Conservation (phyloP, 2,113 vertebrate species). For the Ophthalmolycus amberensis region DNA sequence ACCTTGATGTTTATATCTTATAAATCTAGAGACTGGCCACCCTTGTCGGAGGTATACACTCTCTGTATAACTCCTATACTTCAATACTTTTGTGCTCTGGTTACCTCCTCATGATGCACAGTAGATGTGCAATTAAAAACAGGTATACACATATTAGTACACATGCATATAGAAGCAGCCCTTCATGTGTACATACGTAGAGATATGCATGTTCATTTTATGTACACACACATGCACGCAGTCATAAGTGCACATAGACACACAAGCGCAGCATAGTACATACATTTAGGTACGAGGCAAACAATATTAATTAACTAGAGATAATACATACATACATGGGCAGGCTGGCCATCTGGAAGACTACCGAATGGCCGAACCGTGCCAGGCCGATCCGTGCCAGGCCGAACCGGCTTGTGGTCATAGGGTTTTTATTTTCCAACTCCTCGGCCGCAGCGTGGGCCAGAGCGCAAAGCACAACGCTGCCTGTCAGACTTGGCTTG, state of each 20-base stretch:
- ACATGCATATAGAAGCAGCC: too few relatives aligned
- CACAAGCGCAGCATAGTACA: background rate
- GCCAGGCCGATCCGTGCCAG: too few relatives aligned
- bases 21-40: background rate
- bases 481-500: background rate
- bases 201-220: too few relatives aligned
- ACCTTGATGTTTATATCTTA: background rate
- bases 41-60: background rate
- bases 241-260: background rate
- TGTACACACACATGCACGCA: too few relatives aligned
- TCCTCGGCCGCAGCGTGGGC: too few relatives aligned
- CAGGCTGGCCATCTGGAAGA: too few relatives aligned
- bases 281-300: background rate
- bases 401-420: too few relatives aligned
- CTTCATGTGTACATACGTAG: background rate
- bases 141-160: background rate
- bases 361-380: too few relatives aligned
- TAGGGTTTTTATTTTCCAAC: too few relatives aligned
- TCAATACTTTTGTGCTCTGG: background rate
- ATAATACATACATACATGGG: too few relatives aligned
- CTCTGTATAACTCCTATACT: background rate
- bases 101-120: background rate
- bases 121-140: background rate
- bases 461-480: too few relatives aligned
- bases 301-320: background rate